Evolutionary conservation across 1,140 invertebrate species (phyloP).

Genomic region (Cheumatopsyche charites): DNA sequence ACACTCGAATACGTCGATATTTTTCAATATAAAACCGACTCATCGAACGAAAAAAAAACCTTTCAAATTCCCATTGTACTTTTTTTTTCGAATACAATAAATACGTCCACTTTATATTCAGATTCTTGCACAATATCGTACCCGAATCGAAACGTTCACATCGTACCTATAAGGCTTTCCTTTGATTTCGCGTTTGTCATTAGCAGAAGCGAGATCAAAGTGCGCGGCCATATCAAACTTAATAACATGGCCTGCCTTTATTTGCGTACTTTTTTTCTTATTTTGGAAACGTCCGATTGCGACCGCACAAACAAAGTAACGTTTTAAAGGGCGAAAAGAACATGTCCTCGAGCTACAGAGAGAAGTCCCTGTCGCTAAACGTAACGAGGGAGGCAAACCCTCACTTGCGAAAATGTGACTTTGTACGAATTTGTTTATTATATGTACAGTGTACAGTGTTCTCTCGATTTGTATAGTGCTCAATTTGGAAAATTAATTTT

Average conservation of each 20-base stretch:
- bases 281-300: not conserved
- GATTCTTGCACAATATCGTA: too few species aligned
- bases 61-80: too few species aligned
- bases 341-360: constrained; percentile 9
- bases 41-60: too few species aligned
- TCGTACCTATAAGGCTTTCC: too few species aligned
- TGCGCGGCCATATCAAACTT: not conserved
- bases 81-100: too few species aligned
- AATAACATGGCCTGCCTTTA: not conserved
- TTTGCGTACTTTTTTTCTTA: not conserved
- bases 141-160: too few species aligned
- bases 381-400: not conserved
- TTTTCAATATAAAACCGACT: too few species aligned
- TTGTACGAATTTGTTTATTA: not conserved
- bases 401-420: not conserved
- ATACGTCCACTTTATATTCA: too few species aligned
- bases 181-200: too few species aligned
- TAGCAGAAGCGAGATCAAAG: not conserved
- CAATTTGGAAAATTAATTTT: too few species aligned
- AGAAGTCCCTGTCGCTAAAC: not conserved
- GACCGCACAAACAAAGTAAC: constrained; percentile 11
- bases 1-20: too few species aligned
- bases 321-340: constrained; percentile 8
- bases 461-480: too few species aligned
- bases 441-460: not conserved